Conservation (phyloP, 2,888 invertebrate species). For the Diarsia dahlii region DNA sequence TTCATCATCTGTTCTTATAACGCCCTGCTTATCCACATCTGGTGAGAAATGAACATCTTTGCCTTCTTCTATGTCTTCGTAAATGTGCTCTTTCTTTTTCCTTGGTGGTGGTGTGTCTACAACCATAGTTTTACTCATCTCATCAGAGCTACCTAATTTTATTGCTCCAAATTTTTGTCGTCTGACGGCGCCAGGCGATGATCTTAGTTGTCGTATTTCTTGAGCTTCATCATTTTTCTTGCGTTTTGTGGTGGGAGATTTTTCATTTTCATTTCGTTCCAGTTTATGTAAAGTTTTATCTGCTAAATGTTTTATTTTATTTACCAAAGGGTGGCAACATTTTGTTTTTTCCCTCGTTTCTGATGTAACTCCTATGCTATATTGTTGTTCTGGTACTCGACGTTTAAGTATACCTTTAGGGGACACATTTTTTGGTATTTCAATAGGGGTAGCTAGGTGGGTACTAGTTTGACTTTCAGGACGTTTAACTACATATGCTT, state of each 20-base stretch:
- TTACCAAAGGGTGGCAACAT: slow-evolving; percentile 92
- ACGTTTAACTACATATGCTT: slow-evolving; percentile 76
- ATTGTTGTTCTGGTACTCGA: slow-evolving; percentile 84
- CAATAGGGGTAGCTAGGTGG: slow-evolving; percentile 78
- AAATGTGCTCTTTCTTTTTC: slow-evolving; percentile 91
- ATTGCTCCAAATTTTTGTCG: slow-evolving; percentile 89
- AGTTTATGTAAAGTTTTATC: slow-evolving; percentile 91
- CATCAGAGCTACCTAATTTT: slow-evolving; percentile 88
- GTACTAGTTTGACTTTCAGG: slow-evolving; percentile 78
- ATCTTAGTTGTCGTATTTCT: slow-evolving; percentile 91
- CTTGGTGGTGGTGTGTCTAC: slow-evolving; percentile 86
- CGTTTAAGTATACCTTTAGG: slow-evolving; percentile 91
- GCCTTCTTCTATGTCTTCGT: slow-evolving; percentile 91
- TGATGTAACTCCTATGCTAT: slow-evolving; percentile 80
- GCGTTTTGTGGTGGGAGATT: slow-evolving; percentile 82
- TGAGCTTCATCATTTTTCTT: slow-evolving; percentile 90
- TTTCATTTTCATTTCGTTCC: slow-evolving; percentile 86
- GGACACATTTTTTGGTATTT: slow-evolving; percentile 84
- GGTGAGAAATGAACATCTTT: slow-evolving; percentile 88
- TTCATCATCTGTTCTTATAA: slow-evolving; percentile 73
- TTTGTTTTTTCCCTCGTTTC: slow-evolving; percentile 89
- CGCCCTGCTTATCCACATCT: slow-evolving; percentile 78
- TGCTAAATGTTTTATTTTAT: slow-evolving; percentile 92
- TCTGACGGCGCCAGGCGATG: slow-evolving; percentile 91
- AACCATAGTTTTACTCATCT: slow-evolving; percentile 87